Evolutionary conservation across 2,888 invertebrate species (phyloP), one percentile per base, ranked within the genome.

Genomic region (Luffia ferchaultella): DNA sequence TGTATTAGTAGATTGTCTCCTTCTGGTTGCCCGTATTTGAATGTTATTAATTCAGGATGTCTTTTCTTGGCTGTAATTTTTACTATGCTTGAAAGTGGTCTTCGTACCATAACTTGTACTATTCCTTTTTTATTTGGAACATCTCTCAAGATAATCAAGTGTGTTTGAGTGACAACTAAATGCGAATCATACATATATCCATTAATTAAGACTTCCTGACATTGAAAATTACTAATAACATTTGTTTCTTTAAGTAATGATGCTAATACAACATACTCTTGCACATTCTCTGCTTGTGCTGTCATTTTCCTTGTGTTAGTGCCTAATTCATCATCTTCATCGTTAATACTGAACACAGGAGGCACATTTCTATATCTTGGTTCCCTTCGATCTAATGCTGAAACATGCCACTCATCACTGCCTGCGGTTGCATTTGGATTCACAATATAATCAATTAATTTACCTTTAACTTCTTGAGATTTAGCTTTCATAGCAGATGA

Each of bases 51-150:
- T 76, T 98, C 96, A 0, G 98, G 97, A 70, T 95, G 93, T 51
- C 93, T 89, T 71, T 97, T 97, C 70, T 97, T 96, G 12, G 97
- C 97, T 1, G 98, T 98, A 55, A 99, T 99, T 84, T 96, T 97
- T 7, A 98, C 95, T 61, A 99, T 95, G 48, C 94, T 93, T 1
- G 95, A 92, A 50, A 99, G 83, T 0, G 95, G 93, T 50, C 97
- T 88, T 55, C 94, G 89, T 0, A 95, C 93, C 64, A 96, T 91
- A 0, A 98, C 89, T 69, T 93, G 92, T 0, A 93, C 96, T 58
- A 89, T 88, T 1, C 93, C 95, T 63, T 89, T 89, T 58, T 89
- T 87, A 53, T 90, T 90, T 15, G 90, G 87, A 55, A 93, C 83
- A 64, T 93, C 93, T 46, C 97, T 87, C 59, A 98, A 83, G 49